A percentile compares a stretch with the other conserved stretches of the same genome.
Conservation (phyloP, 2,797 vertebrate genomes). For the Spea hammondii region DNA sequence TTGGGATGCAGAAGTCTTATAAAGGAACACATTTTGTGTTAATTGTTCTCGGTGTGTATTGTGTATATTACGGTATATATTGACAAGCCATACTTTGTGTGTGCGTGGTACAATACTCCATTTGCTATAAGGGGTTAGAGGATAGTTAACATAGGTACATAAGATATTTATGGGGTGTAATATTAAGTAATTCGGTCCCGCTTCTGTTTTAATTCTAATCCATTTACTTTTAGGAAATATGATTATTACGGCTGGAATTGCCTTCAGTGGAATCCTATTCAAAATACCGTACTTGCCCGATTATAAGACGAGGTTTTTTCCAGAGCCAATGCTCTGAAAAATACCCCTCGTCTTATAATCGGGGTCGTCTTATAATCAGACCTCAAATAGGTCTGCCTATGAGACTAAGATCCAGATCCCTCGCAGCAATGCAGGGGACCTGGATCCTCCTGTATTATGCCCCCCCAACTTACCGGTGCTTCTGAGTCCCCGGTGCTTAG, state of each 20-base stretch:
- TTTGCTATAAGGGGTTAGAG: neutral
- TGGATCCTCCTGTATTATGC: too few relatives aligned
- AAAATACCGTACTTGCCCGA: too few relatives aligned
- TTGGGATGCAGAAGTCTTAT: constrained; percentile 23
- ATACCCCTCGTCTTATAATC: too few relatives aligned
- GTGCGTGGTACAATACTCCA: neutral
- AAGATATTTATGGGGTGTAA: constrained; percentile 12
- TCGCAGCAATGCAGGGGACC: too few relatives aligned
- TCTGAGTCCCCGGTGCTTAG: too few relatives aligned
- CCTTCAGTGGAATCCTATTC: neutral
- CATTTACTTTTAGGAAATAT: neutral
- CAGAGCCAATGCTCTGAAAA: too few relatives aligned
- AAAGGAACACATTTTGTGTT: constrained; percentile 6
- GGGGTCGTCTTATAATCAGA: too few relatives aligned
- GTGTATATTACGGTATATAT: neutral
- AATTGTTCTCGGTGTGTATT: constrained; percentile 6
- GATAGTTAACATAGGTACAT: constrained; percentile 15
- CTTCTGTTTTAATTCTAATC: constrained; percentile 13
- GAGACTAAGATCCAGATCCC: too few relatives aligned
- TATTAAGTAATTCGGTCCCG: neutral
- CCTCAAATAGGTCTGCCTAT: too few relatives aligned
- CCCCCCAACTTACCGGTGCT: too few relatives aligned
- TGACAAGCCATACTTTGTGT: constrained; percentile 21
- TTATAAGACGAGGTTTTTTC: too few relatives aligned
- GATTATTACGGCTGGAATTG: constrained; percentile 3